These are phyloP conservation scores for Malacosoma neustria DNA, from an alignment of 2,888 invertebrate species.

Conservation along the genomic window DNA sequence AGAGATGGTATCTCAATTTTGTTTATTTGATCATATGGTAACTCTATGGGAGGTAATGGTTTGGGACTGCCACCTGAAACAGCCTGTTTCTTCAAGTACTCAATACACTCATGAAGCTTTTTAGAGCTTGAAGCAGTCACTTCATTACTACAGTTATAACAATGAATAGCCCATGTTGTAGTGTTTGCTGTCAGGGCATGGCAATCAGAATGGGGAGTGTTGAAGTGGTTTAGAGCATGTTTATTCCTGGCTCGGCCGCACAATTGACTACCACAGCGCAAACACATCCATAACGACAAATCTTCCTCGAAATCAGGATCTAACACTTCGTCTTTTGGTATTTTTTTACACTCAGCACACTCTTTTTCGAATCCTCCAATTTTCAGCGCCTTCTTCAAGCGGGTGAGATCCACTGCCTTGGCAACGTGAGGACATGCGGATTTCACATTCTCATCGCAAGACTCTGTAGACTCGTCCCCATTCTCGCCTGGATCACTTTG, in stretches of 20 bases:
- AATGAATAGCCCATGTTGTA: conserved; percentile 82
- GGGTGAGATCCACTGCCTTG: conserved; percentile 78
- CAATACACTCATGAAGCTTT: conserved; percentile 83
- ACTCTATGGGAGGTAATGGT: conserved; percentile 48
- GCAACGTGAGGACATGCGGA: conserved; percentile 80
- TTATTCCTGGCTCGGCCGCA: conserved; percentile 81
- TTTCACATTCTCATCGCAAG: conserved; percentile 79
- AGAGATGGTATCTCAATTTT: conserved; percentile 35
- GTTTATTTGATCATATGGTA: conserved; percentile 33
- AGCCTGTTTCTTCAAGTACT: conserved; percentile 79
- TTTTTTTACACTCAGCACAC: conserved; percentile 76
- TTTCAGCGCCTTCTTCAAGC: conserved; percentile 75
- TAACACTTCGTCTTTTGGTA: conserved; percentile 43
- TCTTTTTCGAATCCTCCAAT: conserved; percentile 65
- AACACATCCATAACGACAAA: conserved; percentile 82
- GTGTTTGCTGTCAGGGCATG: conserved; percentile 85
- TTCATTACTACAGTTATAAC: conserved; percentile 85
- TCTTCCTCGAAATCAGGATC: conserved; percentile 68
- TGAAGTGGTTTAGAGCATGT: conserved; percentile 84
- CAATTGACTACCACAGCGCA: conserved; percentile 85
- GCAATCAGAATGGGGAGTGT: conserved; percentile 83
- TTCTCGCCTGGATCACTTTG: conserved; percentile 79
- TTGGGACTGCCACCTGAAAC: conserved; percentile 33
- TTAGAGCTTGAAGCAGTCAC: conserved; percentile 76
- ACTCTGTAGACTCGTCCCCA: conserved; percentile 80